These are phyloP conservation scores for Bos javanicus DNA, from an alignment of 2,113 vertebrate species.

Conservation along the genomic window DNA sequence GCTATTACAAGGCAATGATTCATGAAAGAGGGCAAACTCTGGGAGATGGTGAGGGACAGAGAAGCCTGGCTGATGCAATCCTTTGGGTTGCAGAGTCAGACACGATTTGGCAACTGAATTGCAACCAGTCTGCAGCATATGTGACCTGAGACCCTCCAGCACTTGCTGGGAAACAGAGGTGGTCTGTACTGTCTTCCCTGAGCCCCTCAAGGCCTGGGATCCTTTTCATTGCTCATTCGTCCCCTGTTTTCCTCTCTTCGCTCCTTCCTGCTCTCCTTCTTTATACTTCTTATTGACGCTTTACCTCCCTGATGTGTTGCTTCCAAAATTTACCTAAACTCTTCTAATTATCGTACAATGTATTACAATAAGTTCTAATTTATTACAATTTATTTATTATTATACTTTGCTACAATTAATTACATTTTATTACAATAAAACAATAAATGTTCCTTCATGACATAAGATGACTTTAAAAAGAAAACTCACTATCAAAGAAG, in stretches of 20 bases:
- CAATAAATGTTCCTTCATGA: background rate
- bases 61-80: background rate
- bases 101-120: background rate
- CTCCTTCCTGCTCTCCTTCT: background rate
- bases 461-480: background rate
- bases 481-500: background rate
- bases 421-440: background rate
- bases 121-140: background rate
- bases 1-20: background rate
- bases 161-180: background rate
- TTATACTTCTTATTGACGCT: background rate
- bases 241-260: background rate
- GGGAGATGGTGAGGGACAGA: background rate
- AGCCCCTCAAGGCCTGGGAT: background rate
- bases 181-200: accelerated
- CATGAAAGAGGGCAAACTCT: background rate
- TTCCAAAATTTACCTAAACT: background rate
- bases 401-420: background rate
- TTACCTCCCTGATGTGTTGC: background rate
- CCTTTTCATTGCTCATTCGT: background rate
- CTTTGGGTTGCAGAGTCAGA: background rate
- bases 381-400: background rate
- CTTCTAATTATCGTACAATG: background rate
- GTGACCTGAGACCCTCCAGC: background rate
- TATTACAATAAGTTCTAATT: background rate